phyloP scores from a whole-genome alignment of 2,797 vertebrate species.

The Meda fulgida region DNA sequence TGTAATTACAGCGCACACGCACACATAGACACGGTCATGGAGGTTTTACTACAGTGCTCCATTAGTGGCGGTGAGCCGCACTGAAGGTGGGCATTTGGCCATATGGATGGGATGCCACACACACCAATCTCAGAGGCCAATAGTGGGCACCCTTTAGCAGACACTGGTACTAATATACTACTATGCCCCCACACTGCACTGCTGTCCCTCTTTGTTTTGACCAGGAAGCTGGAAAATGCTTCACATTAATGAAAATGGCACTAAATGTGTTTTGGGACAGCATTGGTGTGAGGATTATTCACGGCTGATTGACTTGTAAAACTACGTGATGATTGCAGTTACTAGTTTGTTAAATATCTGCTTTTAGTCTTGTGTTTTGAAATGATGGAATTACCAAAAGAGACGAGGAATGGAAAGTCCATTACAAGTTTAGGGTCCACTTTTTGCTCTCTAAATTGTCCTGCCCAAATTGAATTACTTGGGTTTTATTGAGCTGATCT shows the following conservation, averaged over 20 bases:
- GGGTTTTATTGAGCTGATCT: background rate
- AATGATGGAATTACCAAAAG: background rate
- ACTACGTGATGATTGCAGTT: slow-evolving; percentile 4
- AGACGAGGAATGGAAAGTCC: background rate
- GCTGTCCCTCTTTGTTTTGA: slow-evolving; percentile 46
- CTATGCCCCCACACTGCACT: slow-evolving; percentile 15
- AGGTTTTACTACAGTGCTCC: slow-evolving; percentile 61
- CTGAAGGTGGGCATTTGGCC: slow-evolving; percentile 53
- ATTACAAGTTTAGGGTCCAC: background rate
- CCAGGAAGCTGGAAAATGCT: slow-evolving; percentile 52
- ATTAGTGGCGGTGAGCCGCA: slow-evolving; percentile 59
- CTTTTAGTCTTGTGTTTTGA: slow-evolving; percentile 11
- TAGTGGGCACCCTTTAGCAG: slow-evolving; percentile 17
- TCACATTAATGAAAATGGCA: slow-evolving; percentile 34
- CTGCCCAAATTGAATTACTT: background rate
- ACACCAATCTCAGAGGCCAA: slow-evolving; percentile 31
- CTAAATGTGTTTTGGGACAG: slow-evolving; percentile 30
- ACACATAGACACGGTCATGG: slow-evolving; percentile 44
- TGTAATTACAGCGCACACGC: slow-evolving; percentile 60
- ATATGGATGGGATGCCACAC: slow-evolving; percentile 32
- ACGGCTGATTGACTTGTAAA: slow-evolving; percentile 19
- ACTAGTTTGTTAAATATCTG: slow-evolving; percentile 35
- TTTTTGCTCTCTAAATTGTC: slow-evolving; percentile 17
- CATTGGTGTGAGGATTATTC: slow-evolving; percentile 20
- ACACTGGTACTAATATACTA: slow-evolving; percentile 30